Conservation (phyloP, 2,797 vertebrate species). For the Odontamblyopus lacepedii region DNA sequence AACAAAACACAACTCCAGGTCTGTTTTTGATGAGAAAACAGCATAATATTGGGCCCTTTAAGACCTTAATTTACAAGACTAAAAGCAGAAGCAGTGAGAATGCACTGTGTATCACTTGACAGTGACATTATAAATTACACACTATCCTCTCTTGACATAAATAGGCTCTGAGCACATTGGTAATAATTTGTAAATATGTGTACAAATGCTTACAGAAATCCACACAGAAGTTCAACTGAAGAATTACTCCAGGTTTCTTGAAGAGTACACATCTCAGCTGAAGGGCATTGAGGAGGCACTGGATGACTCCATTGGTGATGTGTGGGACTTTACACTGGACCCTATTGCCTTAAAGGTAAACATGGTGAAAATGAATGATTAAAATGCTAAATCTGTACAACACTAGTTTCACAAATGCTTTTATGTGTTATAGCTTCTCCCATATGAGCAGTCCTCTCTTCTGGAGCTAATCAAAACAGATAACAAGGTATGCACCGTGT, state of each 20-base stretch:
- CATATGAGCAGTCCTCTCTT: slow-evolving; percentile 93
- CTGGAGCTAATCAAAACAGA: slow-evolving; percentile 98
- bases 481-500: slow-evolving; percentile 86
- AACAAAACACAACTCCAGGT: too few species aligned
- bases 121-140: too few species aligned
- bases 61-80: too few species aligned
- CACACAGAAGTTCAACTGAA: slow-evolving; percentile 98
- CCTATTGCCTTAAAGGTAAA: slow-evolving; percentile 92
- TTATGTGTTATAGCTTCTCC: slow-evolving; percentile 83
- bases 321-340: slow-evolving; percentile 98
- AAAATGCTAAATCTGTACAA: not conserved
- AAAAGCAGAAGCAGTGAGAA: too few species aligned
- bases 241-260: slow-evolving; percentile 94
- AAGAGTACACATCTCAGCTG: slow-evolving; percentile 92
- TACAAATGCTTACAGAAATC: slow-evolving; percentile 81
- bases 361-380: not conserved
- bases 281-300: slow-evolving; percentile 93
- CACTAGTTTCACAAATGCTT: not conserved
- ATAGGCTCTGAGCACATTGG: not conserved
- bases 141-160: too few species aligned
- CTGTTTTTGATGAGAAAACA: too few species aligned
- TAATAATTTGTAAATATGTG: not conserved
- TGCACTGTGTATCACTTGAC: too few species aligned
- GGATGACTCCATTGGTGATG: slow-evolving; percentile 94
- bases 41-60: too few species aligned